A percentile compares a stretch with the other conserved stretches of the same genome.
Conservation (phyloP, 2,888 invertebrate species). For the Molanna angustata region DNA sequence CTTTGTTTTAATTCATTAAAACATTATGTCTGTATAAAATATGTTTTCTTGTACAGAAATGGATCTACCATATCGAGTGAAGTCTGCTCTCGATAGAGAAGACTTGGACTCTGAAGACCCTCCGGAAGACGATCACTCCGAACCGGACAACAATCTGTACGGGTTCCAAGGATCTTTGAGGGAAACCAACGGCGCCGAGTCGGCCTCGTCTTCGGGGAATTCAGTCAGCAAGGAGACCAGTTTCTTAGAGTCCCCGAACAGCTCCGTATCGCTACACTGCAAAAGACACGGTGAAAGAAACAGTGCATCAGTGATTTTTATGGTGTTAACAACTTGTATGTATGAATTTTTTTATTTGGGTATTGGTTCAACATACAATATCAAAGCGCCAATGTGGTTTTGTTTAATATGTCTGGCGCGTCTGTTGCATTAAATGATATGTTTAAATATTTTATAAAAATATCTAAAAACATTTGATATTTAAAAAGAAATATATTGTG, state of each 20-base stretch:
- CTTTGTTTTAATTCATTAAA: too few species aligned
- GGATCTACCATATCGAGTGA: constrained; percentile 57
- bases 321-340: background rate
- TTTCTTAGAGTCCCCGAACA: constrained; percentile 39
- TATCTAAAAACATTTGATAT: too few species aligned
- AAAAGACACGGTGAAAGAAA: background rate
- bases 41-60: constrained; percentile 53
- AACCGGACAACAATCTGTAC: constrained; percentile 54
- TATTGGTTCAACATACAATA: too few species aligned
- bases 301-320: constrained; percentile 1
- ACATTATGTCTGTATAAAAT: too few species aligned
- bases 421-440: constrained; percentile 14
- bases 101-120: constrained; percentile 45
- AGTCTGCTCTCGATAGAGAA: constrained; percentile 42
- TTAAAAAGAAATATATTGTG: too few species aligned
- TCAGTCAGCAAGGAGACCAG: constrained; percentile 45
- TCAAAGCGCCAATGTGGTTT: constrained; percentile 15
- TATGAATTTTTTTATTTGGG: constrained; percentile 4
- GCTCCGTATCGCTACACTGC: background rate
- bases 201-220: constrained; percentile 25
- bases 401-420: constrained; percentile 19
- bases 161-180: constrained; percentile 65
- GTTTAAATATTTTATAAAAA: too few species aligned
- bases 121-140: constrained; percentile 34
- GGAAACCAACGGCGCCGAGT: constrained; percentile 51